phyloP scores from a whole-genome alignment of 2,797 vertebrate genomes.

The Sciaenops ocellatus region DNA sequence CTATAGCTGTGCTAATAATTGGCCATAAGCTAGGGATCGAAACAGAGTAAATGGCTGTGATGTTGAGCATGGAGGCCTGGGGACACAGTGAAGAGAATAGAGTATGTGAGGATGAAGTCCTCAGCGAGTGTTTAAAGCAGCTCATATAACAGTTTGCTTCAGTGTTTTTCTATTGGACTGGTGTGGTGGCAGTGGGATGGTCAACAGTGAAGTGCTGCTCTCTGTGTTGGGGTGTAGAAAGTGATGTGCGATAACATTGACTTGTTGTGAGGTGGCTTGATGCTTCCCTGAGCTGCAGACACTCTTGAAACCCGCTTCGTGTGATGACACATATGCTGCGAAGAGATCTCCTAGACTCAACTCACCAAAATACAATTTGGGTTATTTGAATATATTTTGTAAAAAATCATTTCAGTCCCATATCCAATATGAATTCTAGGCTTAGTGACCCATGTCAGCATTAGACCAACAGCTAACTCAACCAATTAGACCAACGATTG shows the following conservation, averaged over 20 bases:
- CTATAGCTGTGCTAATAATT: constrained; percentile 78
- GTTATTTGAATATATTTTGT: not conserved
- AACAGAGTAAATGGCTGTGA: constrained; percentile 77
- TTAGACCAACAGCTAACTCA: no score
- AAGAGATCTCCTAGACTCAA: not conserved
- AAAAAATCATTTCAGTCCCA: not conserved
- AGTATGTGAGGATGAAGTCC: constrained; percentile 55
- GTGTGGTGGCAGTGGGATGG: not conserved
- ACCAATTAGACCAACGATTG: not conserved
- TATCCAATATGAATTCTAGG: not conserved
- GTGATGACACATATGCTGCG: not conserved
- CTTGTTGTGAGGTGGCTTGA: constrained; percentile 4
- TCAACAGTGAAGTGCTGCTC: constrained; percentile 11
- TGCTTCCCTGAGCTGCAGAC: constrained; percentile 12
- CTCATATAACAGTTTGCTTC: constrained; percentile 44
- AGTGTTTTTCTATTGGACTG: constrained; percentile 35
- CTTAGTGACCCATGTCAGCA: not conserved
- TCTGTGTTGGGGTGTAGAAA: not conserved
- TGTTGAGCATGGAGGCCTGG: constrained; percentile 64
- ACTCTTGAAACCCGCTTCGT: not conserved
- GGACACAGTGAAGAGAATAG: constrained; percentile 46
- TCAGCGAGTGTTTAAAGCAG: constrained; percentile 57
- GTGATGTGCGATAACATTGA: not conserved
- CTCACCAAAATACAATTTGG: not conserved
- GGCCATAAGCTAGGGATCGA: constrained; percentile 78